Evolutionary conservation across 2,888 invertebrate species (phyloP).

Genomic region (Elegia similella): DNA sequence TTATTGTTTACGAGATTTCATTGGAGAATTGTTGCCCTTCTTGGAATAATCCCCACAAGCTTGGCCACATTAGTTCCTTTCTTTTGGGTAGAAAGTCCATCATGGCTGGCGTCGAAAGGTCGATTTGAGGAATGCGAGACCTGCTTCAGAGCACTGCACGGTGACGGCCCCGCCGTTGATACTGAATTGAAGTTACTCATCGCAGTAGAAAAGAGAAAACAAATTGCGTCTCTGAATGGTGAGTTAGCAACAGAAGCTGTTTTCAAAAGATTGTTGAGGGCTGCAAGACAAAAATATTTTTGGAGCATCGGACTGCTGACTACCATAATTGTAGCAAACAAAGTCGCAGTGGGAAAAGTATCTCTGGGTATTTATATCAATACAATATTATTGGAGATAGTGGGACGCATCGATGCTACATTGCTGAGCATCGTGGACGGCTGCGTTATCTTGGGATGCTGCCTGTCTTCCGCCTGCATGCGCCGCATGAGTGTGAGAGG

Average conservation of each 20-base stretch:
- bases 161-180: constrained; percentile 22
- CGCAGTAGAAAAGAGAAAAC: constrained; percentile 25
- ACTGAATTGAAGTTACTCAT: constrained; percentile 29
- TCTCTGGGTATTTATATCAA: constrained; percentile 26
- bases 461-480: constrained; percentile 27
- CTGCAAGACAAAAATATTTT: constrained; percentile 25
- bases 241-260: background rate
- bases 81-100: constrained; percentile 36
- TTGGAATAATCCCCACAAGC: constrained; percentile 30
- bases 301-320: constrained; percentile 26
- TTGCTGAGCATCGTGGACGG: constrained; percentile 22
- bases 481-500: constrained; percentile 27
- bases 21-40: constrained; percentile 33
- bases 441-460: constrained; percentile 22
- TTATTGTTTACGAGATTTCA: constrained; percentile 28
- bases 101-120: constrained; percentile 38
- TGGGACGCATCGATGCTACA: constrained; percentile 25
- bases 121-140: constrained; percentile 31
- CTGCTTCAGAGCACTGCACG: constrained; percentile 30
- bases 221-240: background rate
- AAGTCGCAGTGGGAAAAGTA: constrained; percentile 25
- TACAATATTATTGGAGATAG: constrained; percentile 30
- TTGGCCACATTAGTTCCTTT: constrained; percentile 29
- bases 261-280: constrained; percentile 18
- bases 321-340: constrained; percentile 25